Evolutionary conservation across 1,140 invertebrate genomes (phyloP), one percentile per base, ranked within the genome.

Genomic region (Lepidurus apus): DNA sequence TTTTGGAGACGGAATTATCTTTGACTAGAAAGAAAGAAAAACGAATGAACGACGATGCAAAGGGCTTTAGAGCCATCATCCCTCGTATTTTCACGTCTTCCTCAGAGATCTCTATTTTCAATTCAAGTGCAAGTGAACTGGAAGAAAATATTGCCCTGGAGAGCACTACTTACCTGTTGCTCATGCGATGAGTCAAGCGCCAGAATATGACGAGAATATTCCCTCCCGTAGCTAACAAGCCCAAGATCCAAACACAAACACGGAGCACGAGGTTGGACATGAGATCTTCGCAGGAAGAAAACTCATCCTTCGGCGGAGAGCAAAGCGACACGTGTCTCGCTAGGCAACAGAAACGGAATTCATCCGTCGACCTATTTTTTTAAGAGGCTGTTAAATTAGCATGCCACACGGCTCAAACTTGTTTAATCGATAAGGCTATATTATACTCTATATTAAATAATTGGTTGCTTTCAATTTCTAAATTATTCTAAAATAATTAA

Each of bases 221-320:
- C 43, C 90, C 91, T 43, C 87, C 84, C 44, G 89, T 87, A 7
- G 90, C 90, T 17, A 90, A 83, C 8, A 87, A 81, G 7, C 89
- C 91, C 84, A 92, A 88, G 13, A 91, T 85, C 91, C 91, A 92
- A 74, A 92, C 89, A 79, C 88, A 87, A 17, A 87, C 81, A 6
- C 88, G 81, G 2, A 89, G 84, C 1, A 89, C 83, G 65, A 85
- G 82, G 82, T 89, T 89, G 34, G 87, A 87, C 88, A 89, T 88
- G 74, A 89, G 84, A 80, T 89, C 88, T 77, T 88, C 87, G 80
- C 88, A 89, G 0, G 87, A 88, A 0, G 87, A 88, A 79, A 89
- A 89, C 80, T 88, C 87, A 80, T 89, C 87, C 0, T 86, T 83
- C 42, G 84, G 81, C 0, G 88, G 88, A 9, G 83, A 81, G 81